A percentile compares a stretch with the other conserved stretches of the same genome.
Conservation (phyloP, 2,888 invertebrate genomes). For the Oasisia sp. region DNA sequence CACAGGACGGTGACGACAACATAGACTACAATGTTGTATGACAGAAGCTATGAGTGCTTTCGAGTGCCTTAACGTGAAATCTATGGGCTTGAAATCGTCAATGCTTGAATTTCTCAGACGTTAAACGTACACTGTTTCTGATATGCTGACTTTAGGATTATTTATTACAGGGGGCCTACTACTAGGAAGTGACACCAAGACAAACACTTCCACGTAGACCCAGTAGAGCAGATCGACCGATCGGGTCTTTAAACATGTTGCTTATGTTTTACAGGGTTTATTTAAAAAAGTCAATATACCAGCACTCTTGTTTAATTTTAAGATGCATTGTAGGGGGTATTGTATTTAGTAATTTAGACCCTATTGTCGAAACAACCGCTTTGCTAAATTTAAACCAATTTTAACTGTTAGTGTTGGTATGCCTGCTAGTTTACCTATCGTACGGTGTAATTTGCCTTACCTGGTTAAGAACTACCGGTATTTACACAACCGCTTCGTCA, state of each 20-base stretch:
- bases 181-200: too few species aligned
- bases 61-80: neutral
- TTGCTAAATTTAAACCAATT: neutral
- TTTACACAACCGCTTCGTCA: too few species aligned
- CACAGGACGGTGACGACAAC: neutral
- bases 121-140: neutral
- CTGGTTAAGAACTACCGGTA: neutral
- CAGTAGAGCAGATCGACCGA: too few species aligned
- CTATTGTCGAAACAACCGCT: too few species aligned
- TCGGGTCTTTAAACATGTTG: too few species aligned
- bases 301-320: too few species aligned
- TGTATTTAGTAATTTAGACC: too few species aligned
- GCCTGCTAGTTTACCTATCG: neutral
- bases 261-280: too few species aligned
- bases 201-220: too few species aligned
- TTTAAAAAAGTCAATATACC: too few species aligned
- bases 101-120: neutral
- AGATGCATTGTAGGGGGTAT: too few species aligned
- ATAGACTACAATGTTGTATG: neutral
- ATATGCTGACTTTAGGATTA: neutral
- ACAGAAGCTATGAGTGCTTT: neutral
- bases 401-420: neutral
- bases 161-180: neutral
- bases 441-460: neutral
- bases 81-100: neutral